These are phyloP conservation scores for Onthophagus taurus DNA, from an alignment of 1,140 invertebrate species.

Conservation along the genomic window DNA sequence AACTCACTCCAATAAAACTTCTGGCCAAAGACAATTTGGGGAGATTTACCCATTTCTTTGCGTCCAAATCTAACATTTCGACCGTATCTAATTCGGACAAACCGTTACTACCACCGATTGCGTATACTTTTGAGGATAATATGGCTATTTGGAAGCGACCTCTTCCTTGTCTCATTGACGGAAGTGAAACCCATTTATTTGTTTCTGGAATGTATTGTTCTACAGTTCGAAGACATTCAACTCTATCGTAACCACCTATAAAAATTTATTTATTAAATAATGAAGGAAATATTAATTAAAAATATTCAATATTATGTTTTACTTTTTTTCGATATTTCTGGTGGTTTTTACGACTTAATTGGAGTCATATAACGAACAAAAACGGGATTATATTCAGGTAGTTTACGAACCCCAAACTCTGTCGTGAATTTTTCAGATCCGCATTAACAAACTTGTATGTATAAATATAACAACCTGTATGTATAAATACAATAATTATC, in stretches of 20 bases:
- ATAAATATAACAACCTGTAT: no score
- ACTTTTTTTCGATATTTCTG: no score
- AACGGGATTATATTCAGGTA: no score
- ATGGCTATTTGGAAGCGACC: conserved; percentile 68
- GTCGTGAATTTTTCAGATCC: no score
- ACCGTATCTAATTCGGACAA: conserved; percentile 58
- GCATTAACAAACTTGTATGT: no score
- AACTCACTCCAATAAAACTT: conserved; percentile 65
- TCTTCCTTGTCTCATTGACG: conserved; percentile 59
- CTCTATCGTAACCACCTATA: conserved; percentile 68
- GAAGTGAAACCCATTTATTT: conserved; percentile 59
- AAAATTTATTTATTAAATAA: no score
- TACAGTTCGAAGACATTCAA: conserved; percentile 64
- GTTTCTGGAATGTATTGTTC: conserved; percentile 61
- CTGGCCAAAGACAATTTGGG: conserved; percentile 53
- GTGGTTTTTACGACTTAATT: no score
- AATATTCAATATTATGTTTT: no score
- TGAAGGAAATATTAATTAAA: no score
- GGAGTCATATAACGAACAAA: no score
- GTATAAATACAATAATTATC: no score
- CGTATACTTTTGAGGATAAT: conserved; percentile 58
- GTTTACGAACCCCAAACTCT: no score
- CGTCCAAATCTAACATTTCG: conserved; percentile 49
- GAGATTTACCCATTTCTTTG: conserved; percentile 53
- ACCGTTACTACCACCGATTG: conserved; percentile 72